Evolutionary conservation across 2,888 invertebrate species (phyloP), one percentile per base, ranked within the genome.

Genomic region (Abrostola triplasia): DNA sequence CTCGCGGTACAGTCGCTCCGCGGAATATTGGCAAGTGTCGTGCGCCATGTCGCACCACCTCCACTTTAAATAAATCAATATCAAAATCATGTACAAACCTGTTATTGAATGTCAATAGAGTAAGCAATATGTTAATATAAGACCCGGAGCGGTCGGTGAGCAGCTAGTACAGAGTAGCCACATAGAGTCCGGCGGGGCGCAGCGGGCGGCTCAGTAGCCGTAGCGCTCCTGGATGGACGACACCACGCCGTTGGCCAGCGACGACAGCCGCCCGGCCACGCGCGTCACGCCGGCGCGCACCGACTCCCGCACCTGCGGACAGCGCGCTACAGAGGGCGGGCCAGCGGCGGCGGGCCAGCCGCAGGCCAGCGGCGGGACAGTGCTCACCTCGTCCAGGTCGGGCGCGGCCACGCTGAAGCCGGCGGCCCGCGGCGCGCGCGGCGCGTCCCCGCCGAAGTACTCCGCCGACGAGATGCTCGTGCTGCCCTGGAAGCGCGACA

Each of bases 401-500:
- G 96, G 96, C 56, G 96, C 94, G 83, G 95, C 95, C 70, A 90
- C 93, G 82, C 80, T 79, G 88, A 92, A 92, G 76, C 79, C 85
- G 65, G 82, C 70, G 83, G 38, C 77, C 82, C 60, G 91, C 86
- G 53, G 64, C 37, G 41, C 50, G 35, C 65, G 76, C 66, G 52
- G 64, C 62, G 47, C 64, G 70, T 71, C 90, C 11, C 92, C 95
- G 38, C 97, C 97, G 95, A 99, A 99, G 90, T 98, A 98, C 90
- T 99, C 99, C 5, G 98, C 98, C 24, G 99, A 99, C 36, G 99
- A 99, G 91, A 99, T 99, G 91, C 98, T 97, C 73, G 96, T 97
- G 80, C 98, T 98, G 67, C 99, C 99, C 92, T 99, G 98, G 95
- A 99, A 99, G 75, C 98, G 91, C n/a, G 91, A 86, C 85, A 96